Conservation (phyloP, 2,113 vertebrate genomes). For the Muntiacus muntjak region DNA sequence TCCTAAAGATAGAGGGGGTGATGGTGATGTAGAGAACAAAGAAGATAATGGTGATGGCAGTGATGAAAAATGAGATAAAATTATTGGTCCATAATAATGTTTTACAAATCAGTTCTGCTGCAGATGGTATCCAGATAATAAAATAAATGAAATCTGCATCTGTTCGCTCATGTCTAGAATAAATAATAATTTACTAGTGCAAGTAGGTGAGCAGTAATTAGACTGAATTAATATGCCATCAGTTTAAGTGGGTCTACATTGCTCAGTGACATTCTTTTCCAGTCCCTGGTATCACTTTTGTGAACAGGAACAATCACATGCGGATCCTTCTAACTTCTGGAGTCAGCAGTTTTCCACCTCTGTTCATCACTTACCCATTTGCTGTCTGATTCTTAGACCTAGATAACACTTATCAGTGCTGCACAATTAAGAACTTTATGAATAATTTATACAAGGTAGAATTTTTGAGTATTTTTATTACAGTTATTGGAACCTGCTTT, state of each 20-base stretch:
- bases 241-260: neutral
- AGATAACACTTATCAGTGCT: neutral
- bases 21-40: neutral
- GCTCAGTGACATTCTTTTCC: neutral
- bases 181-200: conserved; percentile 30
- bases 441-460: neutral
- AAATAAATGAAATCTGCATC: conserved; percentile 28
- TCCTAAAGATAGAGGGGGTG: neutral
- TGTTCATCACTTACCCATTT: neutral
- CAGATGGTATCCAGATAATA: conserved; percentile 24
- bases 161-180: conserved; percentile 10
- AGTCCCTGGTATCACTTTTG: neutral
- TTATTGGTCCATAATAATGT: neutral
- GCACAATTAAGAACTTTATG: neutral
- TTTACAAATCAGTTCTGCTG: neutral
- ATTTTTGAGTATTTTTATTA: neutral
- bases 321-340: neutral
- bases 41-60: neutral
- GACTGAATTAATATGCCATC: neutral
- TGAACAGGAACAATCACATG: neutral
- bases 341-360: neutral
- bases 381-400: neutral
- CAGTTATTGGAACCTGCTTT: neutral
- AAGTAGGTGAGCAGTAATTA: neutral
- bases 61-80: conserved; percentile 23